Evolutionary conservation across 2,113 vertebrate genomes (phyloP).

Genomic region (Perca schrenkii): DNA sequence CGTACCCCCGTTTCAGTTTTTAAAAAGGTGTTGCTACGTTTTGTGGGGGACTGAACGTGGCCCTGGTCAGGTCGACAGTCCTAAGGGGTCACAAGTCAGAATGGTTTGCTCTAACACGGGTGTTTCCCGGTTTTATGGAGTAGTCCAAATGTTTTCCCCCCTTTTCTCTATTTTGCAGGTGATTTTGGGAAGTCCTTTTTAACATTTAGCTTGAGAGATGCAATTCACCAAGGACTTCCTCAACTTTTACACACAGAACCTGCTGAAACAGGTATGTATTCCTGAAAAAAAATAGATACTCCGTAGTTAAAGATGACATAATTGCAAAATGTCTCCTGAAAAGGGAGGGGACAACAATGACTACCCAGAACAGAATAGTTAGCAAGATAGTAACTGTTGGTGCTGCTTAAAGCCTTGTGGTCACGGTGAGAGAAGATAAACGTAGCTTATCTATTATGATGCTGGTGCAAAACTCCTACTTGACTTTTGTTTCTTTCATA

Average conservation of each 20-base stretch:
- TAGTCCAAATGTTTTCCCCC: background rate
- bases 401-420: constrained; percentile 31
- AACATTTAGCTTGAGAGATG: background rate
- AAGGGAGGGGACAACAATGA: background rate
- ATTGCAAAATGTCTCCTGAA: background rate
- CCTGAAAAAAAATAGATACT: background rate
- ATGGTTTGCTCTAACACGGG: background rate
- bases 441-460: background rate
- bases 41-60: too few relatives aligned
- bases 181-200: background rate
- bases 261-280: background rate
- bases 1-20: too few relatives aligned
- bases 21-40: too few relatives aligned
- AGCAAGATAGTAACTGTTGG: too few relatives aligned
- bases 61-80: background rate
- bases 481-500: background rate
- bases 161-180: background rate
- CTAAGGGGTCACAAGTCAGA: background rate
- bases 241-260: background rate
- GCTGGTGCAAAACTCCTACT: background rate
- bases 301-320: background rate
- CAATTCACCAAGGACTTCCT: background rate
- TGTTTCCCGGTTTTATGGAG: background rate
- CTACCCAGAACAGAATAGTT: background rate
- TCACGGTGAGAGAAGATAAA: background rate